Conservation (phyloP, 1,140 invertebrate genomes). For the Drosophila subpulchrella region DNA sequence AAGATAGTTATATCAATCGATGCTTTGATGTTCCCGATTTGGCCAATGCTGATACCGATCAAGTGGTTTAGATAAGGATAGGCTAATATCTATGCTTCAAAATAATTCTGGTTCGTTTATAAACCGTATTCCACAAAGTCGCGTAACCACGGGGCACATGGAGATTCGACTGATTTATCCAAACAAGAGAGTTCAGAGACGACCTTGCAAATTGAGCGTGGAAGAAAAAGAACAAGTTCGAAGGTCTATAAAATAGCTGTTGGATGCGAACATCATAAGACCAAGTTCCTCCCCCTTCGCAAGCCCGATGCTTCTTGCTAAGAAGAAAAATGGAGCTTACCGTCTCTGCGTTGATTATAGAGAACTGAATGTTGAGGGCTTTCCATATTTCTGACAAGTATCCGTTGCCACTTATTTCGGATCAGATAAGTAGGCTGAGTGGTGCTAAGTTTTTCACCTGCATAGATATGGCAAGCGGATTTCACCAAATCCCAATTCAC, state of each 20-base stretch:
- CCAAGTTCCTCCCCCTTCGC: constrained; percentile 4
- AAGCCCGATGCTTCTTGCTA: constrained; percentile 13
- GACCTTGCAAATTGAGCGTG: constrained; percentile 7
- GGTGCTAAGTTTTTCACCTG: constrained; percentile 8
- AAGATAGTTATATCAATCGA: constrained; percentile 1
- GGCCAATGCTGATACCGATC: not conserved
- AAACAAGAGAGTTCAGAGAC: constrained; percentile 8
- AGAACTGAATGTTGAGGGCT: constrained; percentile 2
- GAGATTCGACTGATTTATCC: constrained; percentile 16
- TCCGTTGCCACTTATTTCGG: not conserved
- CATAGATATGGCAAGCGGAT: constrained; percentile 1
- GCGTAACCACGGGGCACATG: constrained; percentile 5
- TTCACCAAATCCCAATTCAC: constrained; percentile 2
- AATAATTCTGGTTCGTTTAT: constrained; percentile 10
- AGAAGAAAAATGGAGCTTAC: constrained; percentile 7
- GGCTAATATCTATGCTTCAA: not conserved
- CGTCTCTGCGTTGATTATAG: constrained; percentile 5
- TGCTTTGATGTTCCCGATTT: not conserved
- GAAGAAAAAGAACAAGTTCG: constrained; percentile 7
- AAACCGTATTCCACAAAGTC: constrained; percentile 9
- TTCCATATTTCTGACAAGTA: constrained; percentile 9
- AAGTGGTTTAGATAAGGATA: not conserved
- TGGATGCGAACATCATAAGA: constrained; percentile 14
- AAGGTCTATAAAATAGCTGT: not conserved
- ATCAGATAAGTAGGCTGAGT: not conserved